Base-by-base conservation (phyloP, 2,888 invertebrate species). In the Idaea straminata region DNA sequence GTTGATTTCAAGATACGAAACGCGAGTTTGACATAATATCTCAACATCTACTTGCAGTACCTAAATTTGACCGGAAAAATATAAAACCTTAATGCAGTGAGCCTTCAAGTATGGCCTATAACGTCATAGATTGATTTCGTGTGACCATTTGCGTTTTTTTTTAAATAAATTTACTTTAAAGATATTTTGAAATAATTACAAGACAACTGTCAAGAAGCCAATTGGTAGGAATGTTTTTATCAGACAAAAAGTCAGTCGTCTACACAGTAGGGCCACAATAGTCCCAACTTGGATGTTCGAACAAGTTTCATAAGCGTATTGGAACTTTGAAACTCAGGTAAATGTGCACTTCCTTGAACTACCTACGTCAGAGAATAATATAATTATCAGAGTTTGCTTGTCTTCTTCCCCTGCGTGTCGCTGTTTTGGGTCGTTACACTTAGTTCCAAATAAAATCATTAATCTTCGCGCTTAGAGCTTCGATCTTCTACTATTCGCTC, bases 311-410 rank as follows among this genome's bases (percentile, higher is more conserved):
- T 58, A 58, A 58, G 16, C 58, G 58, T 58, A 58, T 58, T 58
- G 58, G 16, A 58, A 58, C 58, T 58, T 6, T 16, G 16, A 10
- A 47, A 47, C 47, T 61, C 59, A 66, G 38, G 62, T 65, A 62
- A 70, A 67, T 62, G 64, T 62, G 66, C 62, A 77, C 72, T 72
- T 75, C 63, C 62, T 65, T 69, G 71, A 73, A 74, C 74, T 69
- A 64, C 62, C 80, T 82, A 47, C 47, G 81, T 85, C 83, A 81
- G 83, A 82, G 81, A 76, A 79, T 86, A 86, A 88, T 86, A 84
- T 87, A 87, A 88, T 88, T 88, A 88, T 86, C 85, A 83, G 80
- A 83, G 83, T 83, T 85, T 75, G 77, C 79, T 77, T 79, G 80
- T 83, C 81, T 78, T 74, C 76, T 74, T 74, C 77, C 72, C 71